Percentiles rank a stretch among this genome's conserved stretches.
These are phyloP conservation scores for Oceanodroma leucorhoa DNA, from an alignment of 2,797 vertebrate species.

Conservation along the genomic window DNA sequence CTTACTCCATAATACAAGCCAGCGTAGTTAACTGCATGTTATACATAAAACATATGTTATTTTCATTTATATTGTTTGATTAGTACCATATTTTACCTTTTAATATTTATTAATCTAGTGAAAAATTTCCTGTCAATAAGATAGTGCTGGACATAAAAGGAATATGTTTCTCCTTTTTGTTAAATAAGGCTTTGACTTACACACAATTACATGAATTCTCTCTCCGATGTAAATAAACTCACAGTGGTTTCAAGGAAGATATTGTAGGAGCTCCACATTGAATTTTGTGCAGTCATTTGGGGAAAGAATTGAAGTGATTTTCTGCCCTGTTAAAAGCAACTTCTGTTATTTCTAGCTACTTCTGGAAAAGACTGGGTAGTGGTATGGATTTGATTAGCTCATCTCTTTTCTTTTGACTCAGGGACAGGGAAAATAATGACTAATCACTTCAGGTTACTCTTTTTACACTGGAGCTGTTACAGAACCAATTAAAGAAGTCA, in stretches of 20 bases:
- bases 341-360: neutral
- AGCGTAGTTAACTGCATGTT: neutral
- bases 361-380: neutral
- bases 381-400: conserved; percentile 6
- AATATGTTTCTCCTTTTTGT: neutral
- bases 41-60: neutral
- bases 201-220: neutral
- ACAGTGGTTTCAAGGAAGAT: neutral
- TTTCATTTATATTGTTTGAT: neutral
- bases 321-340: neutral
- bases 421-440: conserved; percentile 23
- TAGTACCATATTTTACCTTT: neutral
- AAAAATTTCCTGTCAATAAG: neutral
- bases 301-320: neutral
- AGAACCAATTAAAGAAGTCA: conserved; percentile 48
- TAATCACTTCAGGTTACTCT: conserved; percentile 42
- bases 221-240: neutral
- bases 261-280: accelerated
- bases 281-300: neutral
- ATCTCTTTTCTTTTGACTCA: conserved; percentile 30
- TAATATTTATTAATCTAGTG: neutral
- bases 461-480: conserved; percentile 31
- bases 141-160: neutral
- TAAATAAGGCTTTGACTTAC: neutral
- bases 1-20: neutral